These are phyloP conservation scores for Pteruthius melanotis DNA, from an alignment of 2,113 vertebrate species.

Conservation along the genomic window DNA sequence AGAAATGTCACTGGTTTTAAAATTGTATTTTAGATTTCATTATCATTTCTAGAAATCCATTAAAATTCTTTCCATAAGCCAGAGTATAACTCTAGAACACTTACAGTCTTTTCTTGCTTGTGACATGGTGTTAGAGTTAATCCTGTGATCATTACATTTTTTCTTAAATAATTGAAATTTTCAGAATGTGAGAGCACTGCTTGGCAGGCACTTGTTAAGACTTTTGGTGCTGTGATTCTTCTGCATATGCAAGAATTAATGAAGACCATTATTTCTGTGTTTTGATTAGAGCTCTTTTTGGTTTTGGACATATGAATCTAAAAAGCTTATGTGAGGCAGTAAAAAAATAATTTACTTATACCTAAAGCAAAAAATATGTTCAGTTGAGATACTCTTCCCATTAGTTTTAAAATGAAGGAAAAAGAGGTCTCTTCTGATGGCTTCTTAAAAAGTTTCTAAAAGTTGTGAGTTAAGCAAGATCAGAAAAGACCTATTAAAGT, in stretches of 20 bases:
- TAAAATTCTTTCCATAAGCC: neutral
- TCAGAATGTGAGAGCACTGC: neutral
- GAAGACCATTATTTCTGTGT: neutral
- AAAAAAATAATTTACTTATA: neutral
- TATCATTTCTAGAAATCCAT: neutral
- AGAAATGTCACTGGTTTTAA: neutral
- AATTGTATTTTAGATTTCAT: neutral
- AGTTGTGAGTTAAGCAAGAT: neutral
- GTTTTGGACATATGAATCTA: neutral
- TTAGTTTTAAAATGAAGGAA: neutral
- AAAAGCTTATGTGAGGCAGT: neutral
- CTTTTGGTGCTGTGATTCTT: neutral
- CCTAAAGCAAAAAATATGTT: neutral
- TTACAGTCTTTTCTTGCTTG: neutral
- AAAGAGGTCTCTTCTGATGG: neutral
- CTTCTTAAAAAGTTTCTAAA: neutral
- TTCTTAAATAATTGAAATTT: neutral
- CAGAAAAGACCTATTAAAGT: neutral
- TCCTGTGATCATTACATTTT: neutral
- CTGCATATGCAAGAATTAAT: neutral
- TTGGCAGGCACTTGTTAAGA: neutral
- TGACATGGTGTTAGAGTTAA: neutral
- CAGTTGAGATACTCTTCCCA: neutral
- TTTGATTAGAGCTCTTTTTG: neutral
- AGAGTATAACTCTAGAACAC: neutral